Base-by-base conservation (phyloP, 2,888 invertebrate species). In the Pseudoips prasinana region DNA sequence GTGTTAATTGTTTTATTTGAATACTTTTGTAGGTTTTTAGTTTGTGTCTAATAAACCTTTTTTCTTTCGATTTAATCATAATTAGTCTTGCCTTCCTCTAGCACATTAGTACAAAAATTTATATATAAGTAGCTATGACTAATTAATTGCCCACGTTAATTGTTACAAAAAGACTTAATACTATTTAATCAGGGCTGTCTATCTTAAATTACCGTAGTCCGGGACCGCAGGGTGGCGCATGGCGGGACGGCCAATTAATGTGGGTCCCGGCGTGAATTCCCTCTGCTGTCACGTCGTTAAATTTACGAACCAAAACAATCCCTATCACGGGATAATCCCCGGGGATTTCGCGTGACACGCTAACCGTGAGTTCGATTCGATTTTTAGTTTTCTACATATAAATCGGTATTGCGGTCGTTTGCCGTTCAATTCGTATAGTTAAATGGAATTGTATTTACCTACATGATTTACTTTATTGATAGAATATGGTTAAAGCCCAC, bases 171-270 rank as follows among this genome's bases (percentile, higher is more conserved):
- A 38, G 32, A 32, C n/a, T 10, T 11, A 30, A 27, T 47, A 39
- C 45, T 50, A 27, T 29, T 54, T 58, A 56, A 54, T 54, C 45
- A 43, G 9, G 35, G 33, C 34, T 8, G 8, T 26, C 37, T 9
- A 8, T 27, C 25, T 10, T 47, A 64, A 71, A 67, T 71, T 60
- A 20, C 20, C n/a, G 2, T 5, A 7, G 7, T 20, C 20, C 20
- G 20, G 20, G 20, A 7, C 18, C 18, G 18, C 18, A 18, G 46
- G 50, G n/a, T n/a, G n/a, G n/a, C n/a, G n/a, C n/a, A n/a, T 49
- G 60, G 36, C 42, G 51, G 43, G 44, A 45, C 46, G 50, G 62
- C 54, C 64, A 71, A 66, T 68, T 66, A 72, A 43, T 11, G 43
- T 32, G 44, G 37, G 45, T 45, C 54, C 42, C 46, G 46, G 36